Conservation (phyloP, 2,797 vertebrate genomes). For the Falco columbarius region DNA sequence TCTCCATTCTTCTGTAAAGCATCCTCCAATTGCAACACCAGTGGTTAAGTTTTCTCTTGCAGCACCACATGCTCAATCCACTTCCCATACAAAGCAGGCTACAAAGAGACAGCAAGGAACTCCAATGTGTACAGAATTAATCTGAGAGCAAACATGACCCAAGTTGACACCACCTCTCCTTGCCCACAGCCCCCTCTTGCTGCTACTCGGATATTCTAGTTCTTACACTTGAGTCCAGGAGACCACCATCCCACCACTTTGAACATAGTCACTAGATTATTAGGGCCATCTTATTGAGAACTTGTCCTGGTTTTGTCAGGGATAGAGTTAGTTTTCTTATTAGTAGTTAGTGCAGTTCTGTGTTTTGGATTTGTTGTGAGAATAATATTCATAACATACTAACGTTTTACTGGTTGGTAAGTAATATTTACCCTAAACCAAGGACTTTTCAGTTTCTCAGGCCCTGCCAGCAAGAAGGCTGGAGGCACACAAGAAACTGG, state of each 20-base stretch:
- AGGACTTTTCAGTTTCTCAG: no score
- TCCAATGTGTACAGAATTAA: not conserved
- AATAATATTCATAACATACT: no score
- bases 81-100: not conserved
- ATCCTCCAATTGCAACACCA: not conserved
- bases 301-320: no score
- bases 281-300: not conserved
- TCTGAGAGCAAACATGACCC: not conserved
- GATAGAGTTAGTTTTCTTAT: no score
- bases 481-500: no score
- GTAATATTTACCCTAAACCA: no score
- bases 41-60: not conserved
- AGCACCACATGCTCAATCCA: not conserved
- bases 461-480: no score
- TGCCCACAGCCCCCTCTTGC: not conserved
- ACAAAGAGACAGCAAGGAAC: not conserved
- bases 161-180: not conserved
- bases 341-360: no score
- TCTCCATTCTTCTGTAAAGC: not conserved
- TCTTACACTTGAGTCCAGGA: not conserved
- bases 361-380: no score
- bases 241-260: not conserved
- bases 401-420: no score
- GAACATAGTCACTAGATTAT: not conserved
- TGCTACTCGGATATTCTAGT: not conserved